Conservation (phyloP, 2,888 invertebrate species). For the Eupithecia abbreviata region DNA sequence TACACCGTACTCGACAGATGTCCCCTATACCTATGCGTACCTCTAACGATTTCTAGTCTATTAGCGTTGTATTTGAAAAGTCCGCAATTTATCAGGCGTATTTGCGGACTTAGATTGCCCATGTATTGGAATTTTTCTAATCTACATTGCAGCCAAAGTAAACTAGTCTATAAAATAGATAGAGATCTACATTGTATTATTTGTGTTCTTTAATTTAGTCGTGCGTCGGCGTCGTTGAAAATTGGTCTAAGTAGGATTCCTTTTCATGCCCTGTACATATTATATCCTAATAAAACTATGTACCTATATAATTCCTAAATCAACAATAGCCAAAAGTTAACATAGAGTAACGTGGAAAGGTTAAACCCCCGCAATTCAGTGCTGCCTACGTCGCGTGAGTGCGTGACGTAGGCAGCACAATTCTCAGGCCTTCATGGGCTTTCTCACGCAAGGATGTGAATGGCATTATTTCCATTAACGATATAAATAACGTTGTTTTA, state of each 20-base stretch:
- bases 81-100: too few species aligned
- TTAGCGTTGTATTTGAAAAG: too few species aligned
- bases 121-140: too few species aligned
- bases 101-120: too few species aligned
- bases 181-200: not conserved
- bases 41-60: not conserved
- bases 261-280: not conserved
- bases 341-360: not conserved
- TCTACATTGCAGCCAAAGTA: too few species aligned
- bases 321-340: not conserved
- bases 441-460: conserved; percentile 27
- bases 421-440: conserved; percentile 14
- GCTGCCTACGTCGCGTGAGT: conserved; percentile 6
- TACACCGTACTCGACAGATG: too few species aligned
- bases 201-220: too few species aligned
- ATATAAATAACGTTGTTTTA: conserved; percentile 10
- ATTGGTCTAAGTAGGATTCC: not conserved
- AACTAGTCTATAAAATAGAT: too few species aligned
- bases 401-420: conserved; percentile 9
- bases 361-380: not conserved
- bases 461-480: not conserved
- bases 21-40: too few species aligned
- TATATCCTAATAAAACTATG: not conserved
- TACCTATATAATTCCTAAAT: too few species aligned
- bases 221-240: too few species aligned